Evolutionary conservation across 2,888 invertebrate species (phyloP).

Genomic region (Ectemnius continuus): DNA sequence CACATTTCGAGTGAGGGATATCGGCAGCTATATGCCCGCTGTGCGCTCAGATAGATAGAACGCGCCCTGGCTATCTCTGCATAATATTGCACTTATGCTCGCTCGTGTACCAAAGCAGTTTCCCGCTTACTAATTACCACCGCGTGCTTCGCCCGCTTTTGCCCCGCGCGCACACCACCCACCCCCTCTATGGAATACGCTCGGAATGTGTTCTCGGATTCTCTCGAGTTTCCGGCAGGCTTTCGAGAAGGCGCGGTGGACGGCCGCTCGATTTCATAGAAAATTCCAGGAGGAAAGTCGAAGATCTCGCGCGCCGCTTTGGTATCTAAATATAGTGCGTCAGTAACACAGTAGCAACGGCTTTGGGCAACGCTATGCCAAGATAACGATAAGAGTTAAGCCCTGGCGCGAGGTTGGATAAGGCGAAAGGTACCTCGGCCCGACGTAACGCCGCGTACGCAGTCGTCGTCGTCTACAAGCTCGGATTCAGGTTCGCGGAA

Average conservation of each 20-base stretch:
- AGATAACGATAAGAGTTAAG: slow-evolving; percentile 74
- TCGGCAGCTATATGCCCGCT: slow-evolving; percentile 39
- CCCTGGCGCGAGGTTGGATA: slow-evolving; percentile 55
- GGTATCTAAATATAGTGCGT: slow-evolving; percentile 54
- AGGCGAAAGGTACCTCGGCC: slow-evolving; percentile 28
- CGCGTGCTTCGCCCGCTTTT: not conserved
- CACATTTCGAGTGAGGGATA: slow-evolving; percentile 58
- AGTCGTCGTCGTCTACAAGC: too few species aligned
- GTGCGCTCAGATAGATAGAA: slow-evolving; percentile 41
- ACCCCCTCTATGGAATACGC: not conserved
- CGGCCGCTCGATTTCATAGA: slow-evolving; percentile 1
- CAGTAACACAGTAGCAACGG: slow-evolving; percentile 73
- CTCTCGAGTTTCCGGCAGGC: not conserved
- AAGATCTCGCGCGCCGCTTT: not conserved
- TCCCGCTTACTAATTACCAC: slow-evolving; percentile 29
- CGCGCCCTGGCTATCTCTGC: slow-evolving; percentile 47
- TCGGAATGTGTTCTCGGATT: too few species aligned
- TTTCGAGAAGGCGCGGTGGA: too few species aligned
- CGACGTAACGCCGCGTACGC: too few species aligned
- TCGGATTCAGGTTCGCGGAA: too few species aligned
- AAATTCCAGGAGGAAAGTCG: slow-evolving; percentile 1
- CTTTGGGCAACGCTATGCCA: slow-evolving; percentile 59
- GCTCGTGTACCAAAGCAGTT: slow-evolving; percentile 13
- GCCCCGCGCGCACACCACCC: not conserved
- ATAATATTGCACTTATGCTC: slow-evolving; percentile 42